phyloP scores from a whole-genome alignment of 1,140 invertebrate genomes.

The Solenopsis fugax region DNA sequence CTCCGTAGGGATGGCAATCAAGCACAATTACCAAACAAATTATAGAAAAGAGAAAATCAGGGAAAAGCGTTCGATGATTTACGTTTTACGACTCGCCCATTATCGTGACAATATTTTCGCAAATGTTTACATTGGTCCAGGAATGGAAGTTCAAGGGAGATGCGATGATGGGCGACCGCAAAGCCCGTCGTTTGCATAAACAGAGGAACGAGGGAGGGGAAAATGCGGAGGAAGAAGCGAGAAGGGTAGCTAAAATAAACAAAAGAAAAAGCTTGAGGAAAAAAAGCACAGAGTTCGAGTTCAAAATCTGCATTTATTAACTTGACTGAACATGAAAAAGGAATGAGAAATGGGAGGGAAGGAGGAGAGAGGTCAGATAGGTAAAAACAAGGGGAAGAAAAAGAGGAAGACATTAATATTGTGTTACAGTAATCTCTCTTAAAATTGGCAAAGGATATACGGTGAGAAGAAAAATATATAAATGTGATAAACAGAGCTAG shows the following conservation, averaged over 20 bases:
- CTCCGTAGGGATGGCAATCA: neutral
- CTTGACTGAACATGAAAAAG: constrained; percentile 41
- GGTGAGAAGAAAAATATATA: constrained; percentile 1
- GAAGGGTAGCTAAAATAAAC: constrained; percentile 45
- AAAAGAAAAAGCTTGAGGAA: constrained; percentile 32
- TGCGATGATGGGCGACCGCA: constrained; percentile 31
- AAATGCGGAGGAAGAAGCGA: constrained; percentile 3
- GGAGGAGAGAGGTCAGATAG: constrained; percentile 1
- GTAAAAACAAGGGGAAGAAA: constrained; percentile 25
- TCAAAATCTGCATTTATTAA: constrained; percentile 62
- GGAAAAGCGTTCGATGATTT: neutral
- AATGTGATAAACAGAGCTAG: constrained; percentile 10
- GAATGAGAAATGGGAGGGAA: constrained; percentile 6
- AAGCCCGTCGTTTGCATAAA: constrained; percentile 53
- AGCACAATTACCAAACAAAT: neutral
- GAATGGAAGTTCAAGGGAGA: constrained; percentile 37
- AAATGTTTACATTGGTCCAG: constrained; percentile 36
- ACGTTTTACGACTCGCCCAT: neutral
- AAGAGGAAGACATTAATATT: constrained; percentile 10
- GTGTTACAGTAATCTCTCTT: constrained; percentile 8
- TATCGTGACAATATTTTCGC: constrained; percentile 55
- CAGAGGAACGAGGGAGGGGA: neutral
- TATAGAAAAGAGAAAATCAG: constrained; percentile 10
- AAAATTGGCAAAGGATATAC: neutral
- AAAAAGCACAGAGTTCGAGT: constrained; percentile 47